Evolutionary conservation across 2,888 invertebrate genomes (phyloP).

Genomic region (Cephus runcator): DNA sequence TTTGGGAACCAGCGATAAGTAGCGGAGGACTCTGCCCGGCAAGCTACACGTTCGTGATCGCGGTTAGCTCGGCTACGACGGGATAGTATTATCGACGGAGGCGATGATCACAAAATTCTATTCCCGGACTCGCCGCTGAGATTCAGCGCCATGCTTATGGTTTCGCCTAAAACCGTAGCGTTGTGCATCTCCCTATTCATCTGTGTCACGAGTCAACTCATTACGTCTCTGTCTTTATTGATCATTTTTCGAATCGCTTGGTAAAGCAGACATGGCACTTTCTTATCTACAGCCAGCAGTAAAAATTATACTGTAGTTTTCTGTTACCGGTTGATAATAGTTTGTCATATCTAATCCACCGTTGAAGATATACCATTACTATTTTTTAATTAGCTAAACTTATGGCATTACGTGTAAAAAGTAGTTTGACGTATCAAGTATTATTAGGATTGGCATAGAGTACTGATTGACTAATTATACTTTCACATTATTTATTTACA

Average conservation of each 20-base stretch:
- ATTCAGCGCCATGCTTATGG: no score
- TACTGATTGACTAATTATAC: conserved; percentile 22
- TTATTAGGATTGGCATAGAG: neutral
- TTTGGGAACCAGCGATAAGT: no score
- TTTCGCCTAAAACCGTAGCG: no score
- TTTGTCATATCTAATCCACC: neutral
- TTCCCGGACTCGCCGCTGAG: no score
- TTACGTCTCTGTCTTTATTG: neutral
- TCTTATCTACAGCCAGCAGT: neutral
- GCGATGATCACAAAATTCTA: no score
- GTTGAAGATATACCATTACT: neutral
- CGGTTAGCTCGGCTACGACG: no score
- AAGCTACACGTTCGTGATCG: no score
- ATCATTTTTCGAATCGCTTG: neutral
- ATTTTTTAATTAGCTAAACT: neutral
- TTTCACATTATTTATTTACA: conserved; percentile 50
- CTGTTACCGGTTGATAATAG: neutral
- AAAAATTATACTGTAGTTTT: neutral
- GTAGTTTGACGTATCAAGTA: no score
- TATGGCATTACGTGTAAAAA: no score
- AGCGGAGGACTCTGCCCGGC: no score
- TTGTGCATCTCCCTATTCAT: no score
- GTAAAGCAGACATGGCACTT: neutral
- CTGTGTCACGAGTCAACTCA: neutral
- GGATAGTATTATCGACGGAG: no score